phyloP scores from a whole-genome alignment of 2,797 vertebrate species.

The Anguilla megastoma region DNA sequence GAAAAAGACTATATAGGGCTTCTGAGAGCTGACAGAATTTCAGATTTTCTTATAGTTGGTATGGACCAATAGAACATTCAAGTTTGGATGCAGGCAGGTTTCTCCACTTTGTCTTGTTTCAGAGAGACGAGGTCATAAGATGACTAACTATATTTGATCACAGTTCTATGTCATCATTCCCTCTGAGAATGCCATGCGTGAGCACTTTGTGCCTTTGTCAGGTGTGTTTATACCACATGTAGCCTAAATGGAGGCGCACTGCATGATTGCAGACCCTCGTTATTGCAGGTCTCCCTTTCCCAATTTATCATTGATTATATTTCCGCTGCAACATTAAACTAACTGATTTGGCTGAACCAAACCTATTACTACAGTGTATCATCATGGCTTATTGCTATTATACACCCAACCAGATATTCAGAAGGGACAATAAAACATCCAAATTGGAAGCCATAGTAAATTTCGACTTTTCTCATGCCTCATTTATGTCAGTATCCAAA shows the following conservation, averaged over 20 bases:
- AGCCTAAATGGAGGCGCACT: neutral
- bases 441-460: neutral
- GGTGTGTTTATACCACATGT: neutral
- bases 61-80: neutral
- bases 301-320: neutral
- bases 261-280: neutral
- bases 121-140: neutral
- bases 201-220: neutral
- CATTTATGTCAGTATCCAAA: neutral
- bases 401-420: neutral
- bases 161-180: neutral
- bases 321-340: neutral
- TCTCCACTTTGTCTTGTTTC: neutral
- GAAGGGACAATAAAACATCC: neutral
- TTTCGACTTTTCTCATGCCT: neutral
- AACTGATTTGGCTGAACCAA: neutral
- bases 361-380: neutral
- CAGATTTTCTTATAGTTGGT: neutral
- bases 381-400: neutral
- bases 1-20: neutral
- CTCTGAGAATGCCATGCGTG: neutral
- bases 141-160: neutral
- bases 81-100: neutral
- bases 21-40: neutral
- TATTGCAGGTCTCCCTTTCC: neutral